Percentiles rank a stretch among this genome's conserved stretches.
Evolutionary conservation across 2,888 invertebrate species (phyloP).

Genomic region (Glaucopsyche alexis): DNA sequence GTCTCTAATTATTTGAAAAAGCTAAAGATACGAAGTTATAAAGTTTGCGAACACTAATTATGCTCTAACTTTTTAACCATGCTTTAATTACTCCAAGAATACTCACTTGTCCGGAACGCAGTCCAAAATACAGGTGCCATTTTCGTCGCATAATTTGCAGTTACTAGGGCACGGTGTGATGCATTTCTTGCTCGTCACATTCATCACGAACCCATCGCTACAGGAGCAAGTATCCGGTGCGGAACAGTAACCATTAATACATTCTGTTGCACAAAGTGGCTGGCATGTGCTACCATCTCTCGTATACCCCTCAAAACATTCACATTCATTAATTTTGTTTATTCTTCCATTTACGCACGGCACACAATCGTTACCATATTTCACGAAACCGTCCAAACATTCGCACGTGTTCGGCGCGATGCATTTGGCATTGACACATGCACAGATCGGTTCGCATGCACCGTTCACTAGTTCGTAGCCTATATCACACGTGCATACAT

Average conservation of each 20-base stretch:
- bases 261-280: slow-evolving; percentile 47
- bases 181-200: slow-evolving; percentile 40
- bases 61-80: background rate
- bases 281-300: slow-evolving; percentile 46
- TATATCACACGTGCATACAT: slow-evolving; percentile 51
- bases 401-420: slow-evolving; percentile 38
- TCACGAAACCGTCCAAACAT: slow-evolving; percentile 39
- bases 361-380: slow-evolving; percentile 39
- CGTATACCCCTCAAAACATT: slow-evolving; percentile 76
- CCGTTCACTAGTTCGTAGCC: slow-evolving; percentile 46
- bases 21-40: background rate
- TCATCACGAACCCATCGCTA: slow-evolving; percentile 51
- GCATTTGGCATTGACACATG: slow-evolving; percentile 39
- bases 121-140: slow-evolving; percentile 37
- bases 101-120: slow-evolving; percentile 37
- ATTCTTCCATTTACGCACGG: slow-evolving; percentile 59
- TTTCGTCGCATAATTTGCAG: slow-evolving; percentile 44
- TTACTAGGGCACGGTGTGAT: slow-evolving; percentile 42
- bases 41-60: background rate
- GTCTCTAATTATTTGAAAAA: background rate
- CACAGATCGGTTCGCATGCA: slow-evolving; percentile 43
- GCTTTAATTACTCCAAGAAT: background rate
- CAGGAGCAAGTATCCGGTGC: slow-evolving; percentile 70
- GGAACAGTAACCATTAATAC: slow-evolving; percentile 53
- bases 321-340: slow-evolving; percentile 79